Evolutionary conservation across 1,140 invertebrate genomes (phyloP).

Genomic region (Tyrophagus putrescentiae): DNA sequence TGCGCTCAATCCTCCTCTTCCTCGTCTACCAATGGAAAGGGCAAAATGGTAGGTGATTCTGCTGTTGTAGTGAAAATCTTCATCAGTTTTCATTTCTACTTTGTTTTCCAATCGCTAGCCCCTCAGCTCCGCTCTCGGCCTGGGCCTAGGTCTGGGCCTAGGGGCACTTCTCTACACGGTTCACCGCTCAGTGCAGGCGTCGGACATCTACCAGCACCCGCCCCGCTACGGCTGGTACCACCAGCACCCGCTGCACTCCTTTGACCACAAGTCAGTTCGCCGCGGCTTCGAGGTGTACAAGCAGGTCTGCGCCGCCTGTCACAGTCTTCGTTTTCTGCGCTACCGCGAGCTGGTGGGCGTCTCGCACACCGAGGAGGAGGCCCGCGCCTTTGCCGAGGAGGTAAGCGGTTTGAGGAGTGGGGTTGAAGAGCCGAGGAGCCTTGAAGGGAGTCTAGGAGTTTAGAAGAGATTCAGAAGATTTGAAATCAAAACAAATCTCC

Average conservation of each 20-base stretch:
- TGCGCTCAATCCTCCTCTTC: no score
- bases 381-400: slow-evolving; percentile 28
- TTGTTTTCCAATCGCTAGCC: no score
- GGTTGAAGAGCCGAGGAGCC: no score
- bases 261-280: slow-evolving; percentile 71
- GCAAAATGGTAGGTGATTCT: no score
- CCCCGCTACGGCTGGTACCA: slow-evolving; percentile 69
- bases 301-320: slow-evolving; percentile 96
- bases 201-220: slow-evolving; percentile 53
- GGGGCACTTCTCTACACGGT: slow-evolving; percentile 44
- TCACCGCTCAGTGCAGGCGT: slow-evolving; percentile 68
- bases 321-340: slow-evolving; percentile 78
- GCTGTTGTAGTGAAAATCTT: no score
- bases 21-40: no score
- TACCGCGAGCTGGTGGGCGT: slow-evolving; percentile 75
- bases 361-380: slow-evolving; percentile 46
- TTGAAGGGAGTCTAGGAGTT: no score
- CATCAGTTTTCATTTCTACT: no score
- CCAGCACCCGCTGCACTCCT: slow-evolving; percentile 49
- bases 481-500: no score
- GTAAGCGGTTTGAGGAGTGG: slow-evolving; percentile 17
- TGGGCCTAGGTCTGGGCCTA: slow-evolving; percentile 18
- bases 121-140: no score
- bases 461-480: no score
- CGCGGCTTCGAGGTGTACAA: slow-evolving; percentile 98